phyloP scores from a whole-genome alignment of 2,113 vertebrate species.

The Hirundichthys speculiger region DNA sequence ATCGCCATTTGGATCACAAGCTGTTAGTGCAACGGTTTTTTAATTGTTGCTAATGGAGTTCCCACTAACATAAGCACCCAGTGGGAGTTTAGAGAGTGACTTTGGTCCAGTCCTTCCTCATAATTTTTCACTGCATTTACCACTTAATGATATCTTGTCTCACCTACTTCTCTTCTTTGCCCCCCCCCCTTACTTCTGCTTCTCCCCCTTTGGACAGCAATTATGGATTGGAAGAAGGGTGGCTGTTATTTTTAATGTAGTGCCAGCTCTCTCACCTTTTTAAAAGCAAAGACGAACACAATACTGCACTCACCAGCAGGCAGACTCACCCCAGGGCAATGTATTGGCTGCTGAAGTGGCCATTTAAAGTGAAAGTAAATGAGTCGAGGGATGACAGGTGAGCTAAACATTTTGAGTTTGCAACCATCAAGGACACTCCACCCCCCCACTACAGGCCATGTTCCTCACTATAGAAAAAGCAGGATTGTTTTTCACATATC shows the following conservation, averaged over 20 bases:
- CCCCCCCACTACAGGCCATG: background rate
- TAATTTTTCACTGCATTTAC: slow-evolving; percentile 22
- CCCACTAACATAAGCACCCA: slow-evolving; percentile 45
- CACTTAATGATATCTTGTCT: slow-evolving; percentile 25
- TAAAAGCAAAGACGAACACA: slow-evolving; percentile 58
- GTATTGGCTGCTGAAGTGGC: slow-evolving; percentile 69
- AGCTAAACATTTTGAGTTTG: slow-evolving; percentile 52
- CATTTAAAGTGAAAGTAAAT: slow-evolving; percentile 63
- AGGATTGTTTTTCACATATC: slow-evolving; percentile 12
- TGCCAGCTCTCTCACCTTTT: slow-evolving; percentile 35
- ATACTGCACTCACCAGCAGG: slow-evolving; percentile 50
- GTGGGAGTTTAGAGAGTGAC: slow-evolving; percentile 46
- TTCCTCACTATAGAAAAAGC: slow-evolving; percentile 15
- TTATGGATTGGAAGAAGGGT: slow-evolving; percentile 49
- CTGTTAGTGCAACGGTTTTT: slow-evolving; percentile 70
- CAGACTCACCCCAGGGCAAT: slow-evolving; percentile 47
- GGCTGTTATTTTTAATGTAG: slow-evolving; percentile 43
- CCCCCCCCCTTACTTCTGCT: background rate
- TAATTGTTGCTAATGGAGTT: slow-evolving; percentile 73
- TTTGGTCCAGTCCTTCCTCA: slow-evolving; percentile 21
- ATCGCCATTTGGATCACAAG: no score
- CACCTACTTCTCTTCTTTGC: slow-evolving; percentile 19
- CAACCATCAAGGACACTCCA: slow-evolving; percentile 50
- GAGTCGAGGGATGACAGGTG: slow-evolving; percentile 59
- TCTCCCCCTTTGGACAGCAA: slow-evolving; percentile 33